Base-by-base conservation (phyloP, 2,888 invertebrate genomes). In the Mayetiola destructor region DNA sequence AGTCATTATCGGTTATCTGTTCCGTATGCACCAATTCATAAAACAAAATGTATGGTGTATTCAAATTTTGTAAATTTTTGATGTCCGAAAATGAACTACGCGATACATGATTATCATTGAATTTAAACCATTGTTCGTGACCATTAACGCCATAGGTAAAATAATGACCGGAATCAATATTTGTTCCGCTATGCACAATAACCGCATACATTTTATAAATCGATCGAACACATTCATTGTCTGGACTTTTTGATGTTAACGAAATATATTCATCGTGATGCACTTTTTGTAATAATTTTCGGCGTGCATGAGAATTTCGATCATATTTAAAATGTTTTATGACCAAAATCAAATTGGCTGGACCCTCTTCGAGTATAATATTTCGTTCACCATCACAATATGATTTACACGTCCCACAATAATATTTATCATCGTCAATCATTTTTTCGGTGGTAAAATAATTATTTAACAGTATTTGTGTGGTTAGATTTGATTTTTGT, bases 141-240 rank as follows among this genome's bases (percentile, higher is more conserved):
- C 70, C 72, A 66, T 85, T 85, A 35, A 80, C 78, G 0, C 86
- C 88, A 59, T 87, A 81, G 0, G 89, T 88, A 68, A 88, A 89
- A 68, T 92, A 92, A 67, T 92, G 92, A 0, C 91, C 92, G 1
- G 86, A 85, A 66, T 91, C 87, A 61, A 88, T 81, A 56, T 84
- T 85, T 21, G 80, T 80, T 2, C 92, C 92, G 0, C 83, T 81
- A 69, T 92, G 92, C 0, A 92, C 84, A 0, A 92, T 85, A 0
- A 88, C 87, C 0, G 88, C 88, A 67, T 88, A 88, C 32, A 92
- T 71, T 36, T 77, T 76, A 68, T 88, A 91, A 18, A 76, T 74
- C 58, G 78, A 77, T 4, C 32, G 20, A 60, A 57, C 18, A 60
- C 63, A 12, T 62, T 60, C 3, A 61, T 59, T 0, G 61, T 65